These are phyloP conservation scores for Exephanes ischioxanthus DNA, from an alignment of 2,888 invertebrate genomes.

Conservation along the genomic window DNA sequence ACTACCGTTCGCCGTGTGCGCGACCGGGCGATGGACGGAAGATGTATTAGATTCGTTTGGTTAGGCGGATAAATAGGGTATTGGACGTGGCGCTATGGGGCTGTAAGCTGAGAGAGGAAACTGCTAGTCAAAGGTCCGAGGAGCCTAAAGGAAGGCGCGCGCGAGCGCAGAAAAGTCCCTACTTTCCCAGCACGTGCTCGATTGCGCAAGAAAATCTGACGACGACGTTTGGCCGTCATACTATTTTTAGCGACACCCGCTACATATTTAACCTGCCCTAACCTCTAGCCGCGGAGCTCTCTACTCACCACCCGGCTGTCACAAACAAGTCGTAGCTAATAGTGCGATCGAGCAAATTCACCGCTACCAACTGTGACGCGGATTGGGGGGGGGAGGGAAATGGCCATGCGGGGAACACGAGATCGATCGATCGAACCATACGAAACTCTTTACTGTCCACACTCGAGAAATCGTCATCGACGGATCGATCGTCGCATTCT, in stretches of 20 bases:
- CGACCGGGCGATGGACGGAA: slow-evolving; percentile 16
- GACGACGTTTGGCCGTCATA: slow-evolving; percentile 81
- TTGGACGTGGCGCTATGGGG: neutral
- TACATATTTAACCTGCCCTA: slow-evolving; percentile 84
- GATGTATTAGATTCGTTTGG: slow-evolving; percentile 22
- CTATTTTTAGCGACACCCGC: slow-evolving; percentile 82
- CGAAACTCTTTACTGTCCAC: slow-evolving; percentile 9
- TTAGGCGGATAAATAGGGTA: neutral
- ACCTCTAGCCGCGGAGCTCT: slow-evolving; percentile 73
- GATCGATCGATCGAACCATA: slow-evolving; percentile 53
- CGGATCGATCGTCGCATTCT: slow-evolving; percentile 20
- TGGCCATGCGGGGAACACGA: slow-evolving; percentile 17
- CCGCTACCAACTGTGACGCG: slow-evolving; percentile 30
- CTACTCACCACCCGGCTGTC: slow-evolving; percentile 53
- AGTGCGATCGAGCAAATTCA: slow-evolving; percentile 37
- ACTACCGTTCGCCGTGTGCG: neutral
- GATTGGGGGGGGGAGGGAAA: neutral
- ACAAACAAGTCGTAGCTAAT: slow-evolving; percentile 64
- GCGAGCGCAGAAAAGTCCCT: neutral
- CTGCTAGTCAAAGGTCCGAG: slow-evolving; percentile 15
- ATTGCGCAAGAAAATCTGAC: slow-evolving; percentile 80
- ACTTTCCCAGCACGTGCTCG: slow-evolving; percentile 79
- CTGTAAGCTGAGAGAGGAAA: slow-evolving; percentile 38
- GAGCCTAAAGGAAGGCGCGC: neutral
- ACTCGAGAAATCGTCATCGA: slow-evolving; percentile 14